These are phyloP conservation scores for Sinocyclocheilus anophthalmus DNA, from an alignment of 2,113 vertebrate species.

Conservation along the genomic window DNA sequence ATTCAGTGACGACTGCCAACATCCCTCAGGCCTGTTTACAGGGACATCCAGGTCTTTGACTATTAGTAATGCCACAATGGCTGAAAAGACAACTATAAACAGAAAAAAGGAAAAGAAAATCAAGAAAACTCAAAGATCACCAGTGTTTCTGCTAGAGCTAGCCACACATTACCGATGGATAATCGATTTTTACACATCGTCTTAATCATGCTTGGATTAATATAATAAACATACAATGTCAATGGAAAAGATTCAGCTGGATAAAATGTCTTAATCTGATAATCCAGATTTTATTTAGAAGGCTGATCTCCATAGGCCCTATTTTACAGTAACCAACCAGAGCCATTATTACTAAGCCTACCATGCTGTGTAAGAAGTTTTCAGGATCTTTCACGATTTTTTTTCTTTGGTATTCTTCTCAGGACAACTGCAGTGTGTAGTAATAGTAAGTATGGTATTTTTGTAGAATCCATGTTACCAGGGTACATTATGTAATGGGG, in stretches of 20 bases:
- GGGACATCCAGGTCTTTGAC: slow-evolving; percentile 45
- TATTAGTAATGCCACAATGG: slow-evolving; percentile 53
- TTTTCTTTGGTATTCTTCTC: too few relatives aligned
- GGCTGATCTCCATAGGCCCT: background rate
- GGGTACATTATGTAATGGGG: too few relatives aligned
- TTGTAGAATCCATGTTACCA: background rate
- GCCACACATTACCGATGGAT: slow-evolving; percentile 36
- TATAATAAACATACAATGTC: background rate
- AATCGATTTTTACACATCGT: slow-evolving; percentile 55
- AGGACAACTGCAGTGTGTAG: too few relatives aligned
- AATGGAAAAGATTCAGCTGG: background rate
- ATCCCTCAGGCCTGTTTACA: background rate
- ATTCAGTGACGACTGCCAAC: slow-evolving; percentile 58
- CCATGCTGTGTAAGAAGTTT: too few relatives aligned
- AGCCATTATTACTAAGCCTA: too few relatives aligned
- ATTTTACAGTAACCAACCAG: background rate
- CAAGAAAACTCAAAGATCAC: slow-evolving; percentile 38
- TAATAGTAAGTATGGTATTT: background rate
- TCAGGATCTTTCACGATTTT: too few relatives aligned
- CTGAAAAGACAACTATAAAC: background rate
- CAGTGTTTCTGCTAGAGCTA: slow-evolving; percentile 53
- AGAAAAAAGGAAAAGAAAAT: background rate
- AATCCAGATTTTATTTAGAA: background rate
- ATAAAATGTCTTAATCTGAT: background rate
- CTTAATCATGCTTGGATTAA: slow-evolving; percentile 21